Conservation (phyloP, 2,113 vertebrate species). For the Hepsetus odoe region DNA sequence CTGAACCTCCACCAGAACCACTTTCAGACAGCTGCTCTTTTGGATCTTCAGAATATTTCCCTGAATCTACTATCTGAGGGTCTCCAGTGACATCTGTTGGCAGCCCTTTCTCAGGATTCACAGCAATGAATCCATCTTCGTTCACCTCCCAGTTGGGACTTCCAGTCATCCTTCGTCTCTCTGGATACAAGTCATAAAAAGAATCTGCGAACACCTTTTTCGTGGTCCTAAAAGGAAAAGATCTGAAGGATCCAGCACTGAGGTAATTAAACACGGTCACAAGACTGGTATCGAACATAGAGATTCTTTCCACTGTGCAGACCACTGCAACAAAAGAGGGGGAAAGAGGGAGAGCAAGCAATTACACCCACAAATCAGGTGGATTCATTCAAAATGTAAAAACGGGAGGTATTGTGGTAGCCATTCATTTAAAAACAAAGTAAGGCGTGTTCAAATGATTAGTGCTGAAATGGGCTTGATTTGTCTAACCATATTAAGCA, state of each 20-base stretch:
- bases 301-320: conserved; percentile 38
- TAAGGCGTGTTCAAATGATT: too few species aligned
- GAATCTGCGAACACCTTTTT: neutral
- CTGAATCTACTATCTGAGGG: too few species aligned
- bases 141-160: too few species aligned
- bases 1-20: neutral
- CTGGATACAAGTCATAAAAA: too few species aligned
- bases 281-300: conserved; percentile 45
- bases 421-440: too few species aligned
- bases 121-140: neutral
- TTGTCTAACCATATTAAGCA: too few species aligned
- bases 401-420: too few species aligned
- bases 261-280: neutral
- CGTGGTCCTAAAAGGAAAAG: too few species aligned
- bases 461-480: too few species aligned
- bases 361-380: too few species aligned
- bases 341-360: neutral
- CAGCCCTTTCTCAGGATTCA: neutral
- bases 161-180: neutral
- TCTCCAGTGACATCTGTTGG: neutral
- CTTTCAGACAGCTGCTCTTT: neutral
- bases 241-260: neutral
- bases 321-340: conserved; percentile 36
- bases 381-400: neutral
- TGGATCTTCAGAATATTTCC: too few species aligned